These are phyloP conservation scores for Labia minor DNA, from an alignment of 2,888 invertebrate genomes.

Conservation along the genomic window DNA sequence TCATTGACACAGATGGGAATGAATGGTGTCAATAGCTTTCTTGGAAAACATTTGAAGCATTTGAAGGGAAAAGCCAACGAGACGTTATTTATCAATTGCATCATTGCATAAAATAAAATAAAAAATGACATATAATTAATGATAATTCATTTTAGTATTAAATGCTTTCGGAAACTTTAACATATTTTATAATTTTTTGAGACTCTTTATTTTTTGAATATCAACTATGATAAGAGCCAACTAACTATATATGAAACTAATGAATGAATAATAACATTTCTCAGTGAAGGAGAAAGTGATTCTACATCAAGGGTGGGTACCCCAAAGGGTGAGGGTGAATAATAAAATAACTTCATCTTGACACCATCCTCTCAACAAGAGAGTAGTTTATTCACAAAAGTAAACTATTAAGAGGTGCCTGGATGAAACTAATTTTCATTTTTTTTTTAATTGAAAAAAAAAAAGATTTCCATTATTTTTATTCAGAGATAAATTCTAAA, in stretches of 20 bases:
- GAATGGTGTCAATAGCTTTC: background rate
- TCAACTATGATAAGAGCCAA: background rate
- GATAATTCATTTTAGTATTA: background rate
- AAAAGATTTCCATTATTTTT: too few species aligned
- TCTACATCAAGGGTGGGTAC: background rate
- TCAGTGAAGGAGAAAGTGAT: background rate
- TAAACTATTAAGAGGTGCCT: background rate
- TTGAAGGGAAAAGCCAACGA: background rate
- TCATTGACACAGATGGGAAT: slow-evolving; percentile 5
- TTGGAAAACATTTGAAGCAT: background rate
- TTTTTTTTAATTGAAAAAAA: too few species aligned
- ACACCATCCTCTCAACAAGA: background rate
- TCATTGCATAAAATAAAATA: too few species aligned
- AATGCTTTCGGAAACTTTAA: background rate
- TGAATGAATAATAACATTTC: slow-evolving; percentile 3
- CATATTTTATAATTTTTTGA: background rate
- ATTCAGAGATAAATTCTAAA: too few species aligned
- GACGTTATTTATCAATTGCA: background rate
- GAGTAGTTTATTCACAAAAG: background rate
- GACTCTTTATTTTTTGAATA: background rate
- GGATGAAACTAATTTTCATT: background rate
- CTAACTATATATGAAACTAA: background rate
- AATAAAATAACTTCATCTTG: slow-evolving; percentile 5
- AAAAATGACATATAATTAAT: background rate
- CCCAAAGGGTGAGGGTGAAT: background rate